phyloP scores from a whole-genome alignment of 2,888 invertebrate species.

The Lymantria monacha region DNA sequence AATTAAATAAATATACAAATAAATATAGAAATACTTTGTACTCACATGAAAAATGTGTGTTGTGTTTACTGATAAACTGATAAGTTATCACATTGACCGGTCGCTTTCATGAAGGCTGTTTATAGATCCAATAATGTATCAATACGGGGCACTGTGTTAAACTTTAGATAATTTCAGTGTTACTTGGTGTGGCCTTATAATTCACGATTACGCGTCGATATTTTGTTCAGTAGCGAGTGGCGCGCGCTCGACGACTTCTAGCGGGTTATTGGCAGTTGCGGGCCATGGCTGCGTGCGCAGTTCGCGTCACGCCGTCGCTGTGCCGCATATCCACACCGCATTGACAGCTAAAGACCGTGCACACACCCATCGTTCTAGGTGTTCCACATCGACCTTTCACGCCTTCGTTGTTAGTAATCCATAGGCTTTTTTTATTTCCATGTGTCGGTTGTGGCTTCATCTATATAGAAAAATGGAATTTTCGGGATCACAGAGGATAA shows the following conservation, averaged over 20 bases:
- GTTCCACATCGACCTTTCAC: neutral
- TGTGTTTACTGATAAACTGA: conserved; percentile 28
- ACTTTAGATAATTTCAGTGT: conserved; percentile 24
- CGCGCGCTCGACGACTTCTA: conserved; percentile 57
- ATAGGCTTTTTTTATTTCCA: neutral
- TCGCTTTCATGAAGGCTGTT: conserved; percentile 11
- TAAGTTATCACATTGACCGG: conserved; percentile 19
- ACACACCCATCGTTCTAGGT: conserved; percentile 26
- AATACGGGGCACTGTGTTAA: conserved; percentile 18
- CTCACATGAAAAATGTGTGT: conserved; percentile 34
- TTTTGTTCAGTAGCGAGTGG: conserved; percentile 45
- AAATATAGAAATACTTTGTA: conserved; percentile 16
- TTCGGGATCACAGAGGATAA: too few relatives aligned
- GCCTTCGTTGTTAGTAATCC: conserved; percentile 1
- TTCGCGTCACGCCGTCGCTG: conserved; percentile 32
- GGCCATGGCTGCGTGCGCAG: conserved; percentile 55
- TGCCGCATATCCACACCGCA: conserved; percentile 39
- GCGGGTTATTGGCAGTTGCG: conserved; percentile 58
- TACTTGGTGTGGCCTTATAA: conserved; percentile 35
- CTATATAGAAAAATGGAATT: too few relatives aligned
- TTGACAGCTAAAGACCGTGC: conserved; percentile 26
- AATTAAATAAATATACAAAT: neutral
- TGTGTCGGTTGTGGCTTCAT: too few relatives aligned
- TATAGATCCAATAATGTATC: conserved; percentile 12
- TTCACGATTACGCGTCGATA: conserved; percentile 60